Conservation (phyloP, 2,113 vertebrate genomes). For the Thamnaconus septentrionalis region DNA sequence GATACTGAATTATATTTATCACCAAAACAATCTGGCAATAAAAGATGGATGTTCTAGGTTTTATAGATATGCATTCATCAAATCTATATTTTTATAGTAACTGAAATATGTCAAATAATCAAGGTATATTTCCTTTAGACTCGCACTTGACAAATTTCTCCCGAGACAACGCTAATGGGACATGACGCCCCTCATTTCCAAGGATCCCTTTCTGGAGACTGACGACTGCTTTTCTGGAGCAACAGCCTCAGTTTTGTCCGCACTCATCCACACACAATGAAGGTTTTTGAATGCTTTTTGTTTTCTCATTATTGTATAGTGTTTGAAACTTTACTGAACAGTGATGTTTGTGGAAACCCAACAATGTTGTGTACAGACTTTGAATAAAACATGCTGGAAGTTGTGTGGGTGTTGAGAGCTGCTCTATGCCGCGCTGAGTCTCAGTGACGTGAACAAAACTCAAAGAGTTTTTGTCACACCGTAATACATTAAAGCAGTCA, state of each 20-base stretch:
- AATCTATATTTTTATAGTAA: conserved; percentile 12
- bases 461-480: no score
- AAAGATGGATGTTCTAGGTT: conserved; percentile 6
- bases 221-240: conserved; percentile 17
- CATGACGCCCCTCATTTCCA: no score
- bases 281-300: conserved; percentile 12
- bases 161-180: no score
- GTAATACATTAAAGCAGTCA: no score
- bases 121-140: neutral
- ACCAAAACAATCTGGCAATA: conserved; percentile 3
- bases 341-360: conserved; percentile 1
- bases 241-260: no score
- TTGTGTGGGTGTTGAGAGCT: neutral
- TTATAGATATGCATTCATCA: conserved; percentile 7
- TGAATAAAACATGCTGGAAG: conserved; percentile 40
- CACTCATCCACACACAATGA: neutral
- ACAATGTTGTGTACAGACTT: conserved; percentile 26
- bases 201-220: neutral
- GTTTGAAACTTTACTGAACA: conserved; percentile 11
- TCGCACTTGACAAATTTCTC: no score
- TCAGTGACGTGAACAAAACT: no score
- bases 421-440: no score
- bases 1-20: conserved; percentile 4
- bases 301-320: neutral
- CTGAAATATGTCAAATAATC: neutral